Evolutionary conservation across 2,113 vertebrate species (phyloP).

Genomic region (Nicator chloris): DNA sequence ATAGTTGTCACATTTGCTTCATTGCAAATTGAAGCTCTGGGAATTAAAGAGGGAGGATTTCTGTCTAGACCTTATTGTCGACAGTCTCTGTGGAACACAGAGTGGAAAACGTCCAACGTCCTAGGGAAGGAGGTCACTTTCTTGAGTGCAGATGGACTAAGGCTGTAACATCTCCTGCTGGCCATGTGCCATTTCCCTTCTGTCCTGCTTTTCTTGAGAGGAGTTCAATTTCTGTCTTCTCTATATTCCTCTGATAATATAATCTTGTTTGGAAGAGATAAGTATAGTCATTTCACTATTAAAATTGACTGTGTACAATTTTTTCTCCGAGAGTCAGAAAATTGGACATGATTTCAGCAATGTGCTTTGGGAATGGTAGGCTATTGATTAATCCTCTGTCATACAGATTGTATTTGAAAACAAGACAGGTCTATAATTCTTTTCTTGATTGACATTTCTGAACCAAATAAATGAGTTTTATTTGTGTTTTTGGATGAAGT

Average conservation of each 20-base stretch:
- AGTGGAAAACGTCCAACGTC: rapidly evolving
- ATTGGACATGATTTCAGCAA: conserved; percentile 37
- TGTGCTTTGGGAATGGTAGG: conserved; percentile 38
- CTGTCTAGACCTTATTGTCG: conserved; percentile 22
- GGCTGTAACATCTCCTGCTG: not conserved
- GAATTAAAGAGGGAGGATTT: conserved; percentile 20
- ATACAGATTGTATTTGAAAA: conserved; percentile 38
- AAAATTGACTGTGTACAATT: not conserved
- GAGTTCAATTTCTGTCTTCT: conserved; percentile 11
- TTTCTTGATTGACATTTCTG: conserved; percentile 41
- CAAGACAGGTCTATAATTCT: conserved; percentile 36
- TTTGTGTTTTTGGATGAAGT: not conserved
- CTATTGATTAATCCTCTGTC: conserved; percentile 53
- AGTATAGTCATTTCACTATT: conserved; percentile 46
- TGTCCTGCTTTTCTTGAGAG: not conserved
- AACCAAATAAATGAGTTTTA: conserved; percentile 2
- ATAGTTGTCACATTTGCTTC: conserved; percentile 1
- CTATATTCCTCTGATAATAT: conserved; percentile 12
- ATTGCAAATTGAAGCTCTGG: conserved; percentile 12
- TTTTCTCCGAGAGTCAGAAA: conserved; percentile 12
- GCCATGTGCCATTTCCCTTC: not conserved
- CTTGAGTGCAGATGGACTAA: conserved; percentile 3
- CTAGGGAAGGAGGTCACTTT: conserved; percentile 12
- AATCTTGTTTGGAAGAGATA: conserved; percentile 50
- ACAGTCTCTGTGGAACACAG: not conserved